Evolutionary conservation across 2,888 invertebrate species (phyloP).

Genomic region (Oscheius sp.): DNA sequence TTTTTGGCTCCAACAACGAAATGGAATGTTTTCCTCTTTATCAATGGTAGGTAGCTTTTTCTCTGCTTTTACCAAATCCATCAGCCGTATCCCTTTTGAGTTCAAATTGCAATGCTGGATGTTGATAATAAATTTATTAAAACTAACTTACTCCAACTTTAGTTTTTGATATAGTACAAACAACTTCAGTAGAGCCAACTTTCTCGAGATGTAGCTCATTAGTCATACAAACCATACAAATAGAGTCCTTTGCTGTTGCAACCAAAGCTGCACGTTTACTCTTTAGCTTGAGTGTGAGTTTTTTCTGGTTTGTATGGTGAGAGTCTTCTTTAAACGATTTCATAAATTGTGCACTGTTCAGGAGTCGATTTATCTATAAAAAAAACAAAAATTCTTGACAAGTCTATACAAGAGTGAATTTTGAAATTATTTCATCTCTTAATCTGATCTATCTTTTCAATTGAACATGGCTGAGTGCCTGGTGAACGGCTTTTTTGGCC

Average conservation of each 20-base stretch:
- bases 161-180: background rate
- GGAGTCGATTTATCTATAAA: slow-evolving; percentile 8
- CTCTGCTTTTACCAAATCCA: background rate
- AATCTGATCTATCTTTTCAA: too few species aligned
- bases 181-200: slow-evolving; percentile 3
- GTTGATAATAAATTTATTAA: background rate
- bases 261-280: slow-evolving; percentile 31
- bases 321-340: background rate
- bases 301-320: background rate
- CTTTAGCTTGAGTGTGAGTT: background rate
- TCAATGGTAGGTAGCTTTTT: slow-evolving; percentile 1
- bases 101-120: background rate
- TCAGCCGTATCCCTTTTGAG: slow-evolving; percentile 1
- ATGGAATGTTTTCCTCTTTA: background rate
- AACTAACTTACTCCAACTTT: slow-evolving; percentile 27
- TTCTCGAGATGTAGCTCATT: slow-evolving; percentile 39
- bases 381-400: background rate
- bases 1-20: slow-evolving; percentile 39
- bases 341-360: background rate
- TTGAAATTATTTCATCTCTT: too few species aligned
- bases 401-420: too few species aligned
- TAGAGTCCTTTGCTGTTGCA: slow-evolving; percentile 44
- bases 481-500: too few species aligned
- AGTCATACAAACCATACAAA: slow-evolving; percentile 34
- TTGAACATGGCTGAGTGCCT: too few species aligned